These are phyloP conservation scores for Poicephalus meyeri DNA, from an alignment of 2,113 vertebrate genomes.

Conservation along the genomic window DNA sequence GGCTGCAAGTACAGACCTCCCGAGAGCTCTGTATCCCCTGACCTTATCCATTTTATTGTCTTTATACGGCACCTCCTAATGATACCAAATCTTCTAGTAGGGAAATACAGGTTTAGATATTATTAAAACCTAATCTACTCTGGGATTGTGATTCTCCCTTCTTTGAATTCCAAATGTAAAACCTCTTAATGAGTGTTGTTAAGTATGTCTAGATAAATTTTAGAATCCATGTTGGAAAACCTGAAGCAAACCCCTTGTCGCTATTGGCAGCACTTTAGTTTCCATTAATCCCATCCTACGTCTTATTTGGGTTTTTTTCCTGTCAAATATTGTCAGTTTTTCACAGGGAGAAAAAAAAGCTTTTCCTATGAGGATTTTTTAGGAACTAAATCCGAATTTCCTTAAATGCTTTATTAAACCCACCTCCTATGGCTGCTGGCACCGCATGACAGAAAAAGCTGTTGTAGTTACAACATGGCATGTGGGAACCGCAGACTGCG, in stretches of 20 bases:
- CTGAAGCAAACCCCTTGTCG: not conserved
- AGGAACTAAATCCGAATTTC: not conserved
- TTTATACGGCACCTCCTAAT: not conserved
- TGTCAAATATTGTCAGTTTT: not conserved
- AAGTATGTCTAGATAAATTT: not conserved
- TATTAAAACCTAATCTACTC: conserved; percentile 2
- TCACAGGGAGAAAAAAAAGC: not conserved
- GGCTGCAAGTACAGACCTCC: not conserved
- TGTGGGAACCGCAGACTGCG: conserved; percentile 10
- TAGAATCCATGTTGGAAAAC: not conserved
- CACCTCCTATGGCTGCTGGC: conserved; percentile 37
- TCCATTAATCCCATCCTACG: not conserved
- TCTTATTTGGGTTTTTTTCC: fast-evolving
- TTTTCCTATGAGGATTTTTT: not conserved
- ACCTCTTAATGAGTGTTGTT: not conserved
- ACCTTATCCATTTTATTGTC: not conserved
- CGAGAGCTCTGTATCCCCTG: not conserved
- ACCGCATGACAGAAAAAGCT: not conserved
- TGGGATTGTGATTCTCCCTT: not conserved
- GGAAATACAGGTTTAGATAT: not conserved
- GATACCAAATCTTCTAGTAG: not conserved
- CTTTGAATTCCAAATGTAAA: not conserved
- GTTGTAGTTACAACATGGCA: not conserved
- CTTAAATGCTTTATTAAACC: conserved; percentile 24
- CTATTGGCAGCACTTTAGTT: not conserved